phyloP scores from a whole-genome alignment of 2,797 vertebrate species.

The Trachurus trachurus region DNA sequence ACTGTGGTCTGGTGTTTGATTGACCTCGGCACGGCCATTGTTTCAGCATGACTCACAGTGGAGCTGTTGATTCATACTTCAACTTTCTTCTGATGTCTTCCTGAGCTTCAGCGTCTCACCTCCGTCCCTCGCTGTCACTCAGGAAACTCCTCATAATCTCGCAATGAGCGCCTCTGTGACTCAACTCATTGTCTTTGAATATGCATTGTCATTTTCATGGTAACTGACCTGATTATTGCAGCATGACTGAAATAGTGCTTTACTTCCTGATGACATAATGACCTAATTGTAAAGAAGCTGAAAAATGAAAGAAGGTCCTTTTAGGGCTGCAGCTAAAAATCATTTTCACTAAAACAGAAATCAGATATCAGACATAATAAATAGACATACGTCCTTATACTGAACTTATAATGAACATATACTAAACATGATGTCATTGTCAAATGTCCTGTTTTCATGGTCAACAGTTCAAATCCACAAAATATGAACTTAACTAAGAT shows the following conservation, averaged over 20 bases:
- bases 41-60: conserved; percentile 46
- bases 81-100: conserved; percentile 63
- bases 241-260: neutral
- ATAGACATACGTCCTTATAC: too few relatives aligned
- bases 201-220: neutral
- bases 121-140: conserved; percentile 5
- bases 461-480: neutral
- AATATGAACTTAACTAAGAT: neutral
- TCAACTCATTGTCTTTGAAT: conserved; percentile 6
- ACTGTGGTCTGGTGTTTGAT: conserved; percentile 5
- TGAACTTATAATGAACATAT: too few relatives aligned
- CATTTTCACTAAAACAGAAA: neutral
- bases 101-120: conserved; percentile 30
- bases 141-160: conserved; percentile 13
- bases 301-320: neutral
- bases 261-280: neutral
- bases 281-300: neutral
- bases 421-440: too few relatives aligned
- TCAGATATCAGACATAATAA: neutral
- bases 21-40: conserved; percentile 28
- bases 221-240: neutral
- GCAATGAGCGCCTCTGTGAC: neutral
- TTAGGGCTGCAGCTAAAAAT: neutral
- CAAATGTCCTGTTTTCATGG: neutral
- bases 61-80: conserved; percentile 60